Evolutionary conservation across 1,140 invertebrate genomes (phyloP), one percentile per base, ranked within the genome.

Genomic region (Lordiphosa collinella): DNA sequence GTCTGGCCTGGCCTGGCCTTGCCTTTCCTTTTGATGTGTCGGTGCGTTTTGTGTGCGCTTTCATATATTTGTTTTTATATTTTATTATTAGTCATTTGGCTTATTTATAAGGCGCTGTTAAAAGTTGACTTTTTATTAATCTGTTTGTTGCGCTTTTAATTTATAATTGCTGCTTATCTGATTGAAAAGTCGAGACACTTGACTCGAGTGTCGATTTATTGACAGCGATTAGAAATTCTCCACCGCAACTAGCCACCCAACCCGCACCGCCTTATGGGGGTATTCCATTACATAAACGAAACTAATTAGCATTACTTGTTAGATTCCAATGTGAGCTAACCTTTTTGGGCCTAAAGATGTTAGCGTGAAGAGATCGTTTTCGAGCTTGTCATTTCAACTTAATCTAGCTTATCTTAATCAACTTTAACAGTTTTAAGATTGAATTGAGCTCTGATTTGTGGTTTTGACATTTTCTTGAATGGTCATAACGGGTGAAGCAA

Each of bases 31-130:
- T 80, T 80, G 76, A 80, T 80, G 76, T 16, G 10, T 25, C 25
- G n/a, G 40, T 11, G 10, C n/a, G 38, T 46, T 58, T 60, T 51
- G 53, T 68, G 64, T 52, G 63, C 60, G 69, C 75, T 75, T 76
- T 82, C 61, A 80, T 82, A 7, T 25, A 6, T 25, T 7, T 25
- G 1, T 25, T 25, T 25, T 25, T 25, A 7, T 25, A 82, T 82
- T 80, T 82, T 82, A 82, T 80, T 82, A 80, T 80, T 80, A 80
- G 76, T 82, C 76, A 76, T 82, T 80, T 76, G 76, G 71, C 66
- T 80, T 82, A 80, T 80, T 80, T 80, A 80, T 82, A 80, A 82
- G 48, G 72, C 64, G 76, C 67, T 74, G 78, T 80, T 82, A 84
- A 25, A 82, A 76, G 78, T 76, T 76, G 63, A 82, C 56, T 68